Conservation (phyloP, 2,888 invertebrate species). For the Coronaproctus castanopsis region DNA sequence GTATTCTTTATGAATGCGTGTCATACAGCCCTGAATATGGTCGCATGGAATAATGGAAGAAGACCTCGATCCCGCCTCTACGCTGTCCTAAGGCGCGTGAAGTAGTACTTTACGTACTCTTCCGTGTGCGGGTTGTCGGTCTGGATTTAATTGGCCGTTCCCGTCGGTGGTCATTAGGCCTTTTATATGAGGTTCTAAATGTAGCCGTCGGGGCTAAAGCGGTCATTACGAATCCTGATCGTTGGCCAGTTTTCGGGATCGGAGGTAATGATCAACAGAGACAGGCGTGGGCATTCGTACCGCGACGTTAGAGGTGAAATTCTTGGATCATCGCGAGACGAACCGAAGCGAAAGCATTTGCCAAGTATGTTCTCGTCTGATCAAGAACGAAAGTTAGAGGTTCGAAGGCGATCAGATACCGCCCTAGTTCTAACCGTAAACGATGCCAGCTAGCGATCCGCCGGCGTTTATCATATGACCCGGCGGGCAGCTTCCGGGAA, state of each 20-base stretch:
- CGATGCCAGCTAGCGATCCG: constrained; percentile 42
- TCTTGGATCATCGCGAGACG: constrained; percentile 32
- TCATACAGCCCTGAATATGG: constrained; percentile 26
- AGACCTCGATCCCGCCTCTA: constrained; percentile 41
- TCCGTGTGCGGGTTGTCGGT: constrained; percentile 8
- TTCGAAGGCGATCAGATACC: constrained; percentile 29
- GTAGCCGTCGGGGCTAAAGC: constrained; percentile 18
- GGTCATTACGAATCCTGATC: constrained; percentile 40
- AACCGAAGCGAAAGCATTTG: constrained; percentile 21
- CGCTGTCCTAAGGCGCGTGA: constrained; percentile 18
- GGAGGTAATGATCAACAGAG: constrained; percentile 14
- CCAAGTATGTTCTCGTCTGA: constrained; percentile 20
- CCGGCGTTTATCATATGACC: constrained; percentile 33
- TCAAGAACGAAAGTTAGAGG: constrained; percentile 20
- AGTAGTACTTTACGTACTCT: constrained; percentile 6
- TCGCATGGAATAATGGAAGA: constrained; percentile 46
- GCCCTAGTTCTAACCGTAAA: constrained; percentile 43
- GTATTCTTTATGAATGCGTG: background rate
- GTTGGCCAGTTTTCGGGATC: constrained; percentile 18
- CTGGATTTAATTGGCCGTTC: background rate
- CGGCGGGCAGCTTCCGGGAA: constrained; percentile 37
- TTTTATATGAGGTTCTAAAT: background rate
- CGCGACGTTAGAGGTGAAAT: constrained; percentile 43
- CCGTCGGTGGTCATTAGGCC: background rate
- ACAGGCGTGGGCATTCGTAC: constrained; percentile 41